Evolutionary conservation across 2,797 vertebrate species (phyloP).

Genomic region (Lepilemur ruficaudatus): DNA sequence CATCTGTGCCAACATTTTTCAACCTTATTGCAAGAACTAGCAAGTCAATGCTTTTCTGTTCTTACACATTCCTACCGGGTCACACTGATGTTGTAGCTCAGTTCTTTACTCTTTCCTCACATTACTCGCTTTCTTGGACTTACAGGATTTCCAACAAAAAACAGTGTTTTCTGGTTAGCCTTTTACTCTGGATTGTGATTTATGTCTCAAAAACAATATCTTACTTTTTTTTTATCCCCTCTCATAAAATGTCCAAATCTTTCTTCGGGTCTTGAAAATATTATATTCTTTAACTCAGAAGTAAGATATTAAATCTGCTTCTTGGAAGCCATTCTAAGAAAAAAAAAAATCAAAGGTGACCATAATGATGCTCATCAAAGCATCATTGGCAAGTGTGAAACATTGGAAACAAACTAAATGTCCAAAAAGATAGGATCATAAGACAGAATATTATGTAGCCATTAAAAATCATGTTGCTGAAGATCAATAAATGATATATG

Average conservation of each 20-base stretch:
- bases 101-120: not conserved
- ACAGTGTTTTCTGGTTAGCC: not conserved
- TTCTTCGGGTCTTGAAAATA: not conserved
- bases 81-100: not conserved
- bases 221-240: not conserved
- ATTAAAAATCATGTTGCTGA: not conserved
- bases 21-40: not conserved
- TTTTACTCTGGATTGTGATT: not conserved
- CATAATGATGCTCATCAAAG: not conserved
- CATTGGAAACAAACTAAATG: not conserved
- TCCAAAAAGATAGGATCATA: not conserved
- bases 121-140: not conserved
- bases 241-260: conserved; percentile 7
- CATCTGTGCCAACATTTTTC: not conserved
- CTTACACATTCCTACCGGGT: not conserved
- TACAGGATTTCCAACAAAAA: not conserved
- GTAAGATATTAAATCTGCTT: not conserved
- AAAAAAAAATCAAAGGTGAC: not conserved
- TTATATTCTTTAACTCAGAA: not conserved
- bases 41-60: not conserved
- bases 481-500: not conserved
- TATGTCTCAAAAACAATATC: conserved; percentile 14
- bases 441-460: not conserved
- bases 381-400: not conserved
- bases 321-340: not conserved